Percentiles rank a stretch among this genome's conserved stretches.
Evolutionary conservation across 1,140 invertebrate genomes (phyloP).

Genomic region (Drosophila truncata): DNA sequence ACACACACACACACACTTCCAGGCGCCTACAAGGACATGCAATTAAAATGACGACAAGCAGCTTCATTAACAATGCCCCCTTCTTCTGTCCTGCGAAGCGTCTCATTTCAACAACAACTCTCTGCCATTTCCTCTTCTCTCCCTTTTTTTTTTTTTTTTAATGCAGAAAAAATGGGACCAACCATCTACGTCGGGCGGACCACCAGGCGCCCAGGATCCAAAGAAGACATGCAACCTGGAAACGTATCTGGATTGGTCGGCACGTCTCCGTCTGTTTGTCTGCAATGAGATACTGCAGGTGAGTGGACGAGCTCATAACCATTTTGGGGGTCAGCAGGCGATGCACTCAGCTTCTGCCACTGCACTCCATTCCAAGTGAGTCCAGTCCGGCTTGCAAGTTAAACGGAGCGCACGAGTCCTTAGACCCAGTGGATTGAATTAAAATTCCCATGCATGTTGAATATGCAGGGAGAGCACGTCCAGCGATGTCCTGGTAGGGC

Average conservation of each 20-base stretch:
- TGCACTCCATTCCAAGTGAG: not conserved
- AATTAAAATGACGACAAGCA: conserved; percentile 78
- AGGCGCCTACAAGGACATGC: conserved; percentile 52
- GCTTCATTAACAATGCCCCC: conserved; percentile 71
- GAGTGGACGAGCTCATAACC: conserved; percentile 49
- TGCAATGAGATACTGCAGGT: conserved; percentile 85
- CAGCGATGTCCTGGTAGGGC: conserved; percentile 7
- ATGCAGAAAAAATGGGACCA: conserved; percentile 81
- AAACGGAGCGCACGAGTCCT: conserved; percentile 62
- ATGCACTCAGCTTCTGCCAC: not conserved
- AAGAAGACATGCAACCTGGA: conserved; percentile 85
- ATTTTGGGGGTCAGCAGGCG: conserved; percentile 23
- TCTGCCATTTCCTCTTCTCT: conserved; percentile 1
- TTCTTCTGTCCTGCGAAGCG: conserved; percentile 1
- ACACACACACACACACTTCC: not conserved
- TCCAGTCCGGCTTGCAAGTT: conserved; percentile 20
- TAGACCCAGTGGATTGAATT: conserved; percentile 71
- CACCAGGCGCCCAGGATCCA: conserved; percentile 74
- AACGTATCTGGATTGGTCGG: conserved; percentile 84
- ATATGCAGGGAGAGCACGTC: conserved; percentile 54
- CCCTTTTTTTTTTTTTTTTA: conserved; percentile 4
- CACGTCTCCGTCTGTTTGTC: conserved; percentile 82
- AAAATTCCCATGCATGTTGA: conserved; percentile 67
- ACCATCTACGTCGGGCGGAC: conserved; percentile 72
- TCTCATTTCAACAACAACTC: conserved; percentile 40